Percentiles rank a stretch among this genome's conserved stretches.
Evolutionary conservation across 2,113 vertebrate species (phyloP).

Genomic region (Triplophysa dalaica): DNA sequence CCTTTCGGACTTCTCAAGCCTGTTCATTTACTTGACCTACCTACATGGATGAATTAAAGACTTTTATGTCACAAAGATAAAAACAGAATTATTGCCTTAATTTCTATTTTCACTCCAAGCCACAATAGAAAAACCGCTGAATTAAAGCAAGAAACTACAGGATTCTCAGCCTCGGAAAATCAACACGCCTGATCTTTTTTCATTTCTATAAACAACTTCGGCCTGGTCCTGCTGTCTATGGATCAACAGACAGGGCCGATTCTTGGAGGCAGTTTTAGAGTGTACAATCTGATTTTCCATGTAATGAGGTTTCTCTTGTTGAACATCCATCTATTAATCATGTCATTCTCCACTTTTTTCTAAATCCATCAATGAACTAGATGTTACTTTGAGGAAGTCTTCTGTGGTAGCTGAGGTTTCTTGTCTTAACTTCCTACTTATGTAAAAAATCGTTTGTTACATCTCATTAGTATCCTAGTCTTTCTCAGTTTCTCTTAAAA

Average conservation of each 20-base stretch:
- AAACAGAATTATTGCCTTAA: too few species aligned
- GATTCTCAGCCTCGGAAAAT: not conserved
- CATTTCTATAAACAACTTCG: conserved; percentile 2
- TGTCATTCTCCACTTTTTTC: not conserved
- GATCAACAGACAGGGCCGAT: not conserved
- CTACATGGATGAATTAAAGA: conserved; percentile 5
- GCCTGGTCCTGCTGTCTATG: conserved; percentile 15
- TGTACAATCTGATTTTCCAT: conserved; percentile 3
- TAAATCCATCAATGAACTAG: not conserved
- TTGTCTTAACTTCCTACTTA: not conserved
- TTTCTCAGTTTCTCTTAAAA: too few species aligned
- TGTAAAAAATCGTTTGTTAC: not conserved
- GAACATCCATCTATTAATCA: conserved; percentile 16
- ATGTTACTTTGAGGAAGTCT: not conserved
- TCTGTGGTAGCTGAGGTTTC: conserved; percentile 1
- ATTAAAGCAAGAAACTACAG: not conserved
- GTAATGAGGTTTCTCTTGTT: conserved; percentile 22
- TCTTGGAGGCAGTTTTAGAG: not conserved
- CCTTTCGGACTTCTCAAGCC: not conserved
- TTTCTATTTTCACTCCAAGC: not conserved
- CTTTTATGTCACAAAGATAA: not conserved
- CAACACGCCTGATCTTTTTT: not conserved
- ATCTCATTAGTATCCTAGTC: too few species aligned
- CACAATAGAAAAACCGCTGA: not conserved
- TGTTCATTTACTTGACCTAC: conserved; percentile 3